These are phyloP conservation scores for Aphelenchoides fujianensis DNA, from an alignment of 1,140 invertebrate species.

Conservation along the genomic window DNA sequence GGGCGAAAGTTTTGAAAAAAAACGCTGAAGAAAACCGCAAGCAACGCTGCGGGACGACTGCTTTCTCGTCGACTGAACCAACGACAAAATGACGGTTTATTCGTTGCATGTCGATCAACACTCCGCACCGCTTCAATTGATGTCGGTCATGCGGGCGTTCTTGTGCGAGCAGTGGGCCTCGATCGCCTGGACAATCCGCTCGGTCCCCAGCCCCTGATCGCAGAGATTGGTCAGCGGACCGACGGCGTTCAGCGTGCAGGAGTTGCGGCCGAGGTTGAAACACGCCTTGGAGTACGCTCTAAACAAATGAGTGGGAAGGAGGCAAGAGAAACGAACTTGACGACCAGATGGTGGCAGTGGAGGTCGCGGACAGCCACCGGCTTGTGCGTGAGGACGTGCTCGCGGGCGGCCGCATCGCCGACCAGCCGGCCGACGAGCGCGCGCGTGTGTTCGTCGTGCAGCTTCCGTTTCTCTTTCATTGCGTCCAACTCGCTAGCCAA, in stretches of 20 bases:
- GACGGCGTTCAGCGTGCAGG: not conserved
- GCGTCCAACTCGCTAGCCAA: not conserved
- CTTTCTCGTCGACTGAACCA: too few species aligned
- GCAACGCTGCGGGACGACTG: too few species aligned
- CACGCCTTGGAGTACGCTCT: not conserved
- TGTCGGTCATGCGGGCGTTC: not conserved
- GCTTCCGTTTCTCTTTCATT: not conserved
- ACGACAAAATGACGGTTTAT: too few species aligned
- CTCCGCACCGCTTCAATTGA: too few species aligned
- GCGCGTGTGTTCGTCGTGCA: not conserved
- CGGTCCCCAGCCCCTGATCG: not conserved
- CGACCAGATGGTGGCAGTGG: conserved; percentile 17
- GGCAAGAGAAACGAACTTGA: too few species aligned
- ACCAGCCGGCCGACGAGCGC: not conserved
- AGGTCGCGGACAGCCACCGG: not conserved
- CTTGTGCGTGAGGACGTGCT: not conserved
- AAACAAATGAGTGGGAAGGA: too few species aligned
- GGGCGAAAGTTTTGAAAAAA: too few species aligned
- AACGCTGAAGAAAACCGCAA: too few species aligned
- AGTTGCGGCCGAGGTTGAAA: conserved; percentile 20
- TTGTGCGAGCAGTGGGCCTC: not conserved
- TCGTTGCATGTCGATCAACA: too few species aligned
- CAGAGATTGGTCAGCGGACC: not conserved
- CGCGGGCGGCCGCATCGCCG: not conserved
- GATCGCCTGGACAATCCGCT: not conserved